Evolutionary conservation across 2,888 invertebrate genomes (phyloP).

Genomic region (Amphimallon solstitiale): DNA sequence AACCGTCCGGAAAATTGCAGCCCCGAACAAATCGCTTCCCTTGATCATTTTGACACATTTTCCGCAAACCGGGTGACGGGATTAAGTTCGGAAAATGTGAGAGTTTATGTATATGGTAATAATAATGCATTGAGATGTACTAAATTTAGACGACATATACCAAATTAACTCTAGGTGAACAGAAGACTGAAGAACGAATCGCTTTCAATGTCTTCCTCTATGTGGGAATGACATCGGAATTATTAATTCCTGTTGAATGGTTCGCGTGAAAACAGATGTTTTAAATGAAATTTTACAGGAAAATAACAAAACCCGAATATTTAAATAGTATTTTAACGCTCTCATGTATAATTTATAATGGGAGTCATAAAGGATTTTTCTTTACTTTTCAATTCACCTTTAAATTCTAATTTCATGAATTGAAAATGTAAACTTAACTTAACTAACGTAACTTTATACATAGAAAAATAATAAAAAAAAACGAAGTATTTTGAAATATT

Average conservation of each 20-base stretch:
- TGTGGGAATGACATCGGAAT: slow-evolving; percentile 6
- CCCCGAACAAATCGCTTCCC: slow-evolving; percentile 53
- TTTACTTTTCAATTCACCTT: too few relatives aligned
- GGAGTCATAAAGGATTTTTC: too few relatives aligned
- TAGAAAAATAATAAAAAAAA: too few relatives aligned
- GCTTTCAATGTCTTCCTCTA: slow-evolving; percentile 8
- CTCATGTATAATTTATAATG: too few relatives aligned
- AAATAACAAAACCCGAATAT: too few relatives aligned
- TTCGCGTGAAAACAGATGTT: background rate
- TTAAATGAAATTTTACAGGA: background rate
- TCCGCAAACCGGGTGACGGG: slow-evolving; percentile 30
- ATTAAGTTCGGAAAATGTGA: slow-evolving; percentile 28
- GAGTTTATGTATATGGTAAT: slow-evolving; percentile 19
- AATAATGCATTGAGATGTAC: slow-evolving; percentile 19
- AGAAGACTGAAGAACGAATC: slow-evolving; percentile 10
- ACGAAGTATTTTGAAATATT: too few relatives aligned
- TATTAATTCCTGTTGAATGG: slow-evolving; percentile 13
- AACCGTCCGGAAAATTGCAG: slow-evolving; percentile 58
- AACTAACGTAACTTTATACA: too few relatives aligned
- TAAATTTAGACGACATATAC: slow-evolving; percentile 11
- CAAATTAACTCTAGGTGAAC: slow-evolving; percentile 11
- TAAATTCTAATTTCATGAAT: too few relatives aligned
- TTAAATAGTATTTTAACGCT: too few relatives aligned
- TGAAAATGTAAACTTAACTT: too few relatives aligned
- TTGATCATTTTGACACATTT: slow-evolving; percentile 43